Conservation (phyloP, 2,888 invertebrate species). For the Hypolimnas misippus region DNA sequence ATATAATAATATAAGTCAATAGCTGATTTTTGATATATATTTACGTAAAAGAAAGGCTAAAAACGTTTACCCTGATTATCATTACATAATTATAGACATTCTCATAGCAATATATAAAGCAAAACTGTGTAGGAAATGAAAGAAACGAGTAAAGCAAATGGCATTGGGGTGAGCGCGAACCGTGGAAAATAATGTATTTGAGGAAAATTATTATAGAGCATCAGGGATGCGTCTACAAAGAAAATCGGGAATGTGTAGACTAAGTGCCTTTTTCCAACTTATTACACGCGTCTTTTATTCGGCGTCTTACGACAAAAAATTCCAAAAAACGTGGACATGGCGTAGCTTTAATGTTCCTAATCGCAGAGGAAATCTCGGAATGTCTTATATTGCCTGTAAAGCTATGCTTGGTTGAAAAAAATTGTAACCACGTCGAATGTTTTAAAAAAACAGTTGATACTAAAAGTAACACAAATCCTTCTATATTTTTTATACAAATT, state of each 20-base stretch:
- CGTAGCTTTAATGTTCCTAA: slow-evolving; percentile 42
- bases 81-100: slow-evolving; percentile 23
- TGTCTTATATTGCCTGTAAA: slow-evolving; percentile 20
- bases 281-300: slow-evolving; percentile 66
- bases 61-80: neutral
- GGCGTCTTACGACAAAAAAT: slow-evolving; percentile 59
- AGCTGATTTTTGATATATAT: too few species aligned
- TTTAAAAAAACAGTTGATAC: too few species aligned
- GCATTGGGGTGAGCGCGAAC: slow-evolving; percentile 58
- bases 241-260: slow-evolving; percentile 59
- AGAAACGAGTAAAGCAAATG: slow-evolving; percentile 50
- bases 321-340: slow-evolving; percentile 45
- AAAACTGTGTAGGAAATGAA: slow-evolving; percentile 48
- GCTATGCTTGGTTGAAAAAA: slow-evolving; percentile 7
- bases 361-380: slow-evolving; percentile 38
- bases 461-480: too few species aligned
- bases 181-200: slow-evolving; percentile 69
- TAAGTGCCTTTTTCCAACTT: slow-evolving; percentile 76
- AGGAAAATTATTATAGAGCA: slow-evolving; percentile 65
- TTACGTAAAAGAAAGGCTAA: neutral
- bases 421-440: too few species aligned
- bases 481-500: too few species aligned
- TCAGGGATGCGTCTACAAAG: slow-evolving; percentile 46
- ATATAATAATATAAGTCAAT: too few species aligned
- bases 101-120: neutral